Base-by-base conservation (phyloP, 2,797 vertebrate genomes). In the Decapterus maruadsi region DNA sequence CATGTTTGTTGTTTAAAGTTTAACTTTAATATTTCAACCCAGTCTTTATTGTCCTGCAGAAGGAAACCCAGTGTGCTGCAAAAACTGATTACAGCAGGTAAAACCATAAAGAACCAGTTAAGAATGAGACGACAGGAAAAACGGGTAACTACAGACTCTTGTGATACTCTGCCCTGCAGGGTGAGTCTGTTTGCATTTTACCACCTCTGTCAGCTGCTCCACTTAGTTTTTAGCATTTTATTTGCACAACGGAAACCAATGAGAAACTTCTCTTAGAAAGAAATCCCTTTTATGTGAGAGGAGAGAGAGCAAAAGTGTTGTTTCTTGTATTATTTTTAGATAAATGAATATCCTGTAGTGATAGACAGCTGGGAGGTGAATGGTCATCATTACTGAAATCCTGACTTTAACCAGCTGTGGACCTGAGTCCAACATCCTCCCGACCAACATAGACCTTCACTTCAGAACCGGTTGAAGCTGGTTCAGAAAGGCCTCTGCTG, bases 371-470 rank as follows among this genome's bases (percentile, higher is more conserved):
- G 16, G 17, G 14, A 46, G 45, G 16, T 17, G 6, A 5, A 10
- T 48, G 19, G 8, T 12, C 9, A 22, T 51, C 9, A 22, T 51
- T 22, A 11, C 9, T 13, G 45, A 58, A 48, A 50, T 68, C 51
- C 57, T 26, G 19, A 19, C 42, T 77, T 45, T 55, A 69, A 68
- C 65, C 57, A 64, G 46, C n/a, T 34, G 1, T 17, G 31, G 42
- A 64, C 75, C 50, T 71, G 42, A 67, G 75, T 54, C 68, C 61
- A 72, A 64, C 34, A 45, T 57, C 42, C 45, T 54, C 13, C 17
- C 16, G 14, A 16, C 12, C 13, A 12, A 13, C 50, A 20, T 26
- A 26, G 50, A 53, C 50, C 12, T 53, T 51, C 51, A 29, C 12
- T 53, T 51, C 51, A 29, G 20, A 34, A 11, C 45, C 22, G 31